phyloP scores from a whole-genome alignment of 2,888 invertebrate species.

The Diogma glabrata region DNA sequence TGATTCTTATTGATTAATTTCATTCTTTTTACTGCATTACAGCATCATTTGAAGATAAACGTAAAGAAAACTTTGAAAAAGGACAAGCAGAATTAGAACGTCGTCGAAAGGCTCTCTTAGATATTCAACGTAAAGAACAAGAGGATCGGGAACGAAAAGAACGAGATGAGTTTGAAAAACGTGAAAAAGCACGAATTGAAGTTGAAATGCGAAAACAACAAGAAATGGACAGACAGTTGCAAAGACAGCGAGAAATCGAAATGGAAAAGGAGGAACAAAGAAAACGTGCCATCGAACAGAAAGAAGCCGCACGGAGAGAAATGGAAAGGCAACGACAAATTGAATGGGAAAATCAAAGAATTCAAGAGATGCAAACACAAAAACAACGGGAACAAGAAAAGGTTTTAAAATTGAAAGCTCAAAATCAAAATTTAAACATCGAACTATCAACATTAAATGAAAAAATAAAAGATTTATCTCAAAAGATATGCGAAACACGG shows the following conservation, averaged over 20 bases:
- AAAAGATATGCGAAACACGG: conserved; percentile 70
- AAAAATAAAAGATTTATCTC: conserved; percentile 64
- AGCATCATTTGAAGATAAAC: conserved; percentile 88
- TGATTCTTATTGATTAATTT: conserved; percentile 11
- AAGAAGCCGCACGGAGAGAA: conserved; percentile 66
- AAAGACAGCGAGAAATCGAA: conserved; percentile 67
- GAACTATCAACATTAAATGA: conserved; percentile 53
- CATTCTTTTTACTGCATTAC: conserved; percentile 18
- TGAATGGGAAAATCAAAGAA: conserved; percentile 90
- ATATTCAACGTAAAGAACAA: conserved; percentile 79
- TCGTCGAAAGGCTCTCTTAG: conserved; percentile 75
- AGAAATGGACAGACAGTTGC: conserved; percentile 71
- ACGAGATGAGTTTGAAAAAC: conserved; percentile 78
- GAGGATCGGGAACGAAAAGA: conserved; percentile 91
- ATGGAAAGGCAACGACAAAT: conserved; percentile 89
- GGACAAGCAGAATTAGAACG: conserved; percentile 96
- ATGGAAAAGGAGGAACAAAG: conserved; percentile 65
- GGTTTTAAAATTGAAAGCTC: conserved; percentile 74
- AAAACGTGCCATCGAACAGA: conserved; percentile 64
- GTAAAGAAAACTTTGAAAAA: conserved; percentile 94
- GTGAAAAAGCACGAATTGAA: conserved; percentile 65
- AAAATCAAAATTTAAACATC: conserved; percentile 70
- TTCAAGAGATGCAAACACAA: conserved; percentile 75
- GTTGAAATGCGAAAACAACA: conserved; percentile 70
- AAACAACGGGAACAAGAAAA: conserved; percentile 76